These are phyloP conservation scores for Catharus fuscescens DNA, from an alignment of 2,113 vertebrate species.

Conservation along the genomic window DNA sequence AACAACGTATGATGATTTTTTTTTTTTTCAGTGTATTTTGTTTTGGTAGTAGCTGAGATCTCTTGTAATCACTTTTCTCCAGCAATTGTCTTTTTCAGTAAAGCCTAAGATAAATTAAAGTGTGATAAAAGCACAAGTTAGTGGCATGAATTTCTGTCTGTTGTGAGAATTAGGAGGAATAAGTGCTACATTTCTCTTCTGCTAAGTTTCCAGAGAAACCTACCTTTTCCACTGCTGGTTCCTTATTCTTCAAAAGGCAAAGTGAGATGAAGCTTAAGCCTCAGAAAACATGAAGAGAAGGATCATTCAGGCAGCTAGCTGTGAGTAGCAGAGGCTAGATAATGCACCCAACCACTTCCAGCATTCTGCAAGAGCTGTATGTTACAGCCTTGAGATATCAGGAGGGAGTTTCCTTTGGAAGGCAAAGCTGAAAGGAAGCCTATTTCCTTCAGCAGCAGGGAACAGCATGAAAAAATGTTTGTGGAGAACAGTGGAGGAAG, in stretches of 20 bases:
- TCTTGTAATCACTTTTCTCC: neutral
- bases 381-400: neutral
- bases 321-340: neutral
- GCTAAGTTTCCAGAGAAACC: neutral
- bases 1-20: fast-evolving
- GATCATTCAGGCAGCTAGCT: neutral
- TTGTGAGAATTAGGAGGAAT: neutral
- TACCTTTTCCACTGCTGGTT: neutral
- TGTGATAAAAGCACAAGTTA: neutral
- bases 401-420: neutral
- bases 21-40: neutral
- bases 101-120: neutral
- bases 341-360: neutral
- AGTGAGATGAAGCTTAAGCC: neutral
- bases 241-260: neutral
- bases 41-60: neutral
- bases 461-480: neutral
- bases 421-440: neutral
- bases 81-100: neutral
- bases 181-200: neutral
- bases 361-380: neutral
- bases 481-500: neutral
- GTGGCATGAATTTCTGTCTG: neutral
- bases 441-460: neutral
- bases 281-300: neutral